Evolutionary conservation across 2,888 invertebrate genomes (phyloP), one percentile per base, ranked within the genome.

Genomic region (Callyntrura sp.): DNA sequence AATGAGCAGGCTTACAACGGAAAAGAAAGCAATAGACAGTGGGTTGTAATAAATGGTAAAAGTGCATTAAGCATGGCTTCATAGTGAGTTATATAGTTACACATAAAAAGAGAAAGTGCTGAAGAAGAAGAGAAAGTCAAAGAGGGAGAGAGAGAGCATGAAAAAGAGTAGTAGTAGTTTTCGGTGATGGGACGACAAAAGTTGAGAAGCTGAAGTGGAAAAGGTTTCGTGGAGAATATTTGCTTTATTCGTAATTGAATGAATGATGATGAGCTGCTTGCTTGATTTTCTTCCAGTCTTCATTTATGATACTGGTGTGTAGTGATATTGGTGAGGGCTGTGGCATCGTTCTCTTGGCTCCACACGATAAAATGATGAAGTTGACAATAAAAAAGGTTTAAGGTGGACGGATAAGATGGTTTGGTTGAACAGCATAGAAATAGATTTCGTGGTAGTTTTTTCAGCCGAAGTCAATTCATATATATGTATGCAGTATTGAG

Each of bases 231-330:
- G 20, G 17, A 73, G 11, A 43, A 73, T 25, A 23, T 48, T 23
- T 48, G 14, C 76, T 76, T 25, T 20, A 28, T 51, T 51, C 51
- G 55, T 55, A 76, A 76, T 83, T 68, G 83, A 68, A 68, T 17
- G 83, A 84, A 68, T 76, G 57, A 55, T 85, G 85, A 85, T 60
- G 35, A 60, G 76, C 48, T 55, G 60, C 62, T 76, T 60, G 76
- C 43, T 76, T 85, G 23, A 45, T 48, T 48, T 78, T 60, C 76
- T 62, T 35, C 35, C 43, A 60, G 48, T 85, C 76, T 85, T 76
- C 76, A 76, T 85, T 85, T 78, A 43, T 28, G 55, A 14, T 1
- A 55, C 25, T 9, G 0, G 14, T 43, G 65, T 65, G 55, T 78
- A 11, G 35, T 68, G n/a, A n/a, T 62, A 12, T 62, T 62, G 6